A percentile compares a stretch with the other conserved stretches of the same genome.
phyloP scores from a whole-genome alignment of 2,888 invertebrate genomes.

The Sialis fuliginosa region DNA sequence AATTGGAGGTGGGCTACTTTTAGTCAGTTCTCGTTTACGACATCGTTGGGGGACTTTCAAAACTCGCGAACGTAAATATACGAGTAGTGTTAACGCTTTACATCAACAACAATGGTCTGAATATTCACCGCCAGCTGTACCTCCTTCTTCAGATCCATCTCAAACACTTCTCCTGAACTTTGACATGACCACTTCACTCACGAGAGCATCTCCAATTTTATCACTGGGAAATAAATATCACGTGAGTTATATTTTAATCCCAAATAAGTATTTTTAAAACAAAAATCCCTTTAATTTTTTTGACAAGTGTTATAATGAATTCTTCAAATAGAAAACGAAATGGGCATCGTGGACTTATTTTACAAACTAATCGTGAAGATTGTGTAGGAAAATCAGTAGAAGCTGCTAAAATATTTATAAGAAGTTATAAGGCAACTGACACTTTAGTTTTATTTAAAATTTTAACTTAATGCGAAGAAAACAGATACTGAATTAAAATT shows the following conservation, averaged over 20 bases:
- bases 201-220: constrained; percentile 15
- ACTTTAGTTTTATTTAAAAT: no score
- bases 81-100: constrained; percentile 4
- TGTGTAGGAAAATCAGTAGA: no score
- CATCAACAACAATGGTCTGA: constrained; percentile 10
- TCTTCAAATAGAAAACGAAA: no score
- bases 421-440: no score
- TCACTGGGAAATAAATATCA: constrained; percentile 10
- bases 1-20: background rate
- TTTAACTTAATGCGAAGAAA: no score
- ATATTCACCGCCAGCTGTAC: background rate
- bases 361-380: no score
- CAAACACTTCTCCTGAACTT: constrained; percentile 20
- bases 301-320: no score
- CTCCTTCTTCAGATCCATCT: constrained; percentile 12
- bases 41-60: background rate
- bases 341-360: no score
- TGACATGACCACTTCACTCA: constrained; percentile 19
- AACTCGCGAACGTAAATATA: constrained; percentile 2
- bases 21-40: background rate
- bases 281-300: no score
- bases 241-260: background rate
- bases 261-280: background rate
- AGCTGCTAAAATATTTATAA: no score
- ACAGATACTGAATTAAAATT: no score